phyloP scores from a whole-genome alignment of 2,797 vertebrate species.

The Darevskia mixta region DNA sequence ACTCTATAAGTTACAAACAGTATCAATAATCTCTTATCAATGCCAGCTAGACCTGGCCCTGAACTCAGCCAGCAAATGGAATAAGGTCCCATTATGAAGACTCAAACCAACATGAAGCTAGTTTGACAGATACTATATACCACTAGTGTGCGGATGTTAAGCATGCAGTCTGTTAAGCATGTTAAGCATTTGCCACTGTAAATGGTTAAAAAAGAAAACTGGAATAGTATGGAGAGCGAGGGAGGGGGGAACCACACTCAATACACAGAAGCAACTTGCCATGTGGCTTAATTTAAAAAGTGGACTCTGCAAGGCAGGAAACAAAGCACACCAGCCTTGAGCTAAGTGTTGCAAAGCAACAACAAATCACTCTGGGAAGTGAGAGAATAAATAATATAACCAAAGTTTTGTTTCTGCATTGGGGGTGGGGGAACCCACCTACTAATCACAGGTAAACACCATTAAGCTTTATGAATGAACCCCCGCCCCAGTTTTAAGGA shows the following conservation, averaged over 20 bases:
- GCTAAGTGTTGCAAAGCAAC: slow-evolving; percentile 22
- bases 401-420: slow-evolving; percentile 36
- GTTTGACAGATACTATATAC: neutral
- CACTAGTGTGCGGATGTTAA: neutral
- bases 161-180: neutral
- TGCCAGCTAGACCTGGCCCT: too few relatives aligned
- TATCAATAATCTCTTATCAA: too few relatives aligned
- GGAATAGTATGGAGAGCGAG: neutral
- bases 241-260: neutral
- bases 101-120: neutral
- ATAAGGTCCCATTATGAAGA: neutral
- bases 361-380: too few relatives aligned
- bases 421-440: neutral
- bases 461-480: slow-evolving; percentile 59
- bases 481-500: slow-evolving; percentile 21
- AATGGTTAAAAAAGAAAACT: neutral
- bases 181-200: neutral
- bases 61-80: neutral
- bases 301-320: neutral
- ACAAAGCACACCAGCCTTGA: neutral
- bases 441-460: slow-evolving; percentile 39
- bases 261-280: neutral
- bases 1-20: too few relatives aligned
- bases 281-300: slow-evolving; percentile 23
- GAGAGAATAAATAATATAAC: slow-evolving; percentile 55